Evolutionary conservation across 2,888 invertebrate species (phyloP), one percentile per base, ranked within the genome.

Genomic region (Unio pictorum): DNA sequence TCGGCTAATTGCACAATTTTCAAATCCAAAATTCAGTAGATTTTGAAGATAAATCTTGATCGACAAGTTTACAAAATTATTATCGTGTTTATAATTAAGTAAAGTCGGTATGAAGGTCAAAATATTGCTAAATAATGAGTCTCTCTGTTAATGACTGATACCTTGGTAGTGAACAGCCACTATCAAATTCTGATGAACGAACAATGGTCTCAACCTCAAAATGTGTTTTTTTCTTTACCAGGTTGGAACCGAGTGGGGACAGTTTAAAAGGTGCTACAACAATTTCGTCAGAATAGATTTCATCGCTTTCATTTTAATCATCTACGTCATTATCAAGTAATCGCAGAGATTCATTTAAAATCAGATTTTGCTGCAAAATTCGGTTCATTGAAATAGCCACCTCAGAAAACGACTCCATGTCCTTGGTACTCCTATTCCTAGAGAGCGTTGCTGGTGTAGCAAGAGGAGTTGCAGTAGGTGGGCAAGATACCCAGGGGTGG

Each of bases 301-400:
- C 75, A 62, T 79, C 76, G 61, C 73, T 74, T 65, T 79, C 80
- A 61, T 80, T 66, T 23, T 74, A 74, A 65, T 83, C 83, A 64
- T 81, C 80, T 23, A 73, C 76, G 7, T 80, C 76, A 8, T 34
- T 8, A 34, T 34, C 0, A 8, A 79, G 81, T 64, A 78, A 79
- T 28, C 75, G 72, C 28, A 81, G 78, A 26, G 79, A 81, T 72
- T 86, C 87, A 6, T 87, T 86, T 92, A 97, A 96, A 61, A 89
- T 84, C 71, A 90, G 71, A 91, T 97, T 97, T 91, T 97, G 96
- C 90, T 95, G 93, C 89, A 97, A 95, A 87, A 98, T 95, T 80
- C 98, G 94, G 92, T 97, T 97, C 89, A 97, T 95, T 84, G 96
- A 96, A 94, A 97, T 97, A 71, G 98, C 98, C 66, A 96, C 96